phyloP scores from a whole-genome alignment of 1,140 invertebrate genomes.

The Whitmania pigra region DNA sequence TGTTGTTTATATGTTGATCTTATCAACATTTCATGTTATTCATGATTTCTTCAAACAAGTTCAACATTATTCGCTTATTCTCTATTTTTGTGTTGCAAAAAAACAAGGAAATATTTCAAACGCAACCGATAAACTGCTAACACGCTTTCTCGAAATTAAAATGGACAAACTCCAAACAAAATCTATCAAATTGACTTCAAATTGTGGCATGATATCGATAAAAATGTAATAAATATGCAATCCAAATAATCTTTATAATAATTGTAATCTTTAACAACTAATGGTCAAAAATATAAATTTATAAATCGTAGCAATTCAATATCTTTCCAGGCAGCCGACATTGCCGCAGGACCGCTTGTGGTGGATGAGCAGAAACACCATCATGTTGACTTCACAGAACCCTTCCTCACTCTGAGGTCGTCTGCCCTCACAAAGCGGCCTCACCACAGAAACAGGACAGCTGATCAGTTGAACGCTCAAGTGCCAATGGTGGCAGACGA shows the following conservation, averaged over 20 bases:
- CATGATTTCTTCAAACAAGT: no score
- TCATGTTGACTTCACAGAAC: constrained; percentile 22
- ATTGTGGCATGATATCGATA: background rate
- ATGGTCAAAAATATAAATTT: background rate
- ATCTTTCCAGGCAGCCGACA: constrained; percentile 19
- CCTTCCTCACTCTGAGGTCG: constrained; percentile 22
- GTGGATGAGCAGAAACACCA: constrained; percentile 4
- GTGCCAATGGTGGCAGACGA: constrained; percentile 1
- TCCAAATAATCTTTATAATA: background rate
- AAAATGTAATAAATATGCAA: constrained; percentile 2
- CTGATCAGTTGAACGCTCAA: background rate
- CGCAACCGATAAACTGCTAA: no score
- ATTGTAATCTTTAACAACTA: background rate
- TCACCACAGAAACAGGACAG: no score
- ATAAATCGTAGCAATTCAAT: background rate
- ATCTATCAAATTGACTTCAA: background rate
- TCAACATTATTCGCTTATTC: no score
- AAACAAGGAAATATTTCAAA: no score
- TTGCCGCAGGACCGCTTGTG: constrained; percentile 20
- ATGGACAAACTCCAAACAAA: no score
- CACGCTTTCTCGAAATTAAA: no score
- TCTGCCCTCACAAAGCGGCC: constrained; percentile 15
- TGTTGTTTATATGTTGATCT: no score
- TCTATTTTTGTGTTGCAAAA: no score
- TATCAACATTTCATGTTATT: no score